Percentiles rank a stretch among this genome's conserved stretches.
Conservation (phyloP, 2,797 vertebrate species). For the Rhadinocentrus ornatus region DNA sequence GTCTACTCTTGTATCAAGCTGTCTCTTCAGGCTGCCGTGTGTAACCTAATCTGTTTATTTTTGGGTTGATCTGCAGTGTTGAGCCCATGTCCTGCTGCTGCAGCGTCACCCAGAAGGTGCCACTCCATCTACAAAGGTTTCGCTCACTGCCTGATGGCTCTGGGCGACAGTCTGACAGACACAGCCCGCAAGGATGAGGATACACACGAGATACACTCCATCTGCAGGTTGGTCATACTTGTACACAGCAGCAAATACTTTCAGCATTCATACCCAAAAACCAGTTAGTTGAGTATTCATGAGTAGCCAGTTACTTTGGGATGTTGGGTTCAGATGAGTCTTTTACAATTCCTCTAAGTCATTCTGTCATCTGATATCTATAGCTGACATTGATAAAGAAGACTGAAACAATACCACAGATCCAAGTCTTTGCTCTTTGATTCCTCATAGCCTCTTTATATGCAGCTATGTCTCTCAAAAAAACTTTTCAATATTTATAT, state of each 20-base stretch:
- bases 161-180: constrained; percentile 91
- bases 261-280: constrained; percentile 5
- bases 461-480: constrained; percentile 9
- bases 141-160: constrained; percentile 90
- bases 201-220: constrained; percentile 88
- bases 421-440: constrained; percentile 25
- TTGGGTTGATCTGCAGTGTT: constrained; percentile 72
- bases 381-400: not conserved
- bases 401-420: constrained; percentile 18
- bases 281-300: constrained; percentile 13
- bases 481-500: not conserved
- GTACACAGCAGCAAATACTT: not conserved
- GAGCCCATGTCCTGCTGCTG: constrained; percentile 72
- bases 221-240: constrained; percentile 88
- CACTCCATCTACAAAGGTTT: constrained; percentile 96
- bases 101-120: constrained; percentile 83
- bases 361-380: constrained; percentile 43
- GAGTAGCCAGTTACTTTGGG: constrained; percentile 4
- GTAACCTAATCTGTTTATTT: not conserved
- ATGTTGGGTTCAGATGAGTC: constrained; percentile 25
- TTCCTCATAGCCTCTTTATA: constrained; percentile 26
- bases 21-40: not conserved
- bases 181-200: constrained; percentile 82
- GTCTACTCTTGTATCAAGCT: not conserved
- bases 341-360: constrained; percentile 35